A percentile compares a stretch with the other conserved stretches of the same genome.
These are phyloP conservation scores for Tolypeutes matacus DNA, from an alignment of 2,797 vertebrate genomes.

Conservation along the genomic window DNA sequence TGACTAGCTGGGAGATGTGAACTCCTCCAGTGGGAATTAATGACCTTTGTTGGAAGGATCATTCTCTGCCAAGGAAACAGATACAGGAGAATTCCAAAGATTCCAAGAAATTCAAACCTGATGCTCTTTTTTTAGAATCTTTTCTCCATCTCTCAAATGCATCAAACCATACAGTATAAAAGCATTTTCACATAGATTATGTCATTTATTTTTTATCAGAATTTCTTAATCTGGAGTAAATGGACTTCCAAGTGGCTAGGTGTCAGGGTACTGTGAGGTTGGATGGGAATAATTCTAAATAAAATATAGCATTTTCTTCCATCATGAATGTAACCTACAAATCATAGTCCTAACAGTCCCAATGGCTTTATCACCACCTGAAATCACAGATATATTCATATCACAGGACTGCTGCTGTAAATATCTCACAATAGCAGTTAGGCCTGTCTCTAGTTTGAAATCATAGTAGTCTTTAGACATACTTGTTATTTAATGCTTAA, in stretches of 20 bases:
- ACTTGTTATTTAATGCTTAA: not conserved
- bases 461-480: not conserved
- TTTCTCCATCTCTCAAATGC: not conserved
- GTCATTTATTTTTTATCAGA: conserved; percentile 5
- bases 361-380: not conserved
- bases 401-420: not conserved
- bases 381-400: not conserved
- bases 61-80: not conserved
- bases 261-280: conserved; percentile 1
- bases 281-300: not conserved
- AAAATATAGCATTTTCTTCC: conserved; percentile 6
- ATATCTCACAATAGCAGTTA: not conserved
- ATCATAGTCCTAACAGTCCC: not conserved
- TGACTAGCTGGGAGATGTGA: not conserved
- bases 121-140: not conserved
- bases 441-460: not conserved
- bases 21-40: not conserved
- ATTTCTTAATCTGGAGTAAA: not conserved
- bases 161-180: not conserved
- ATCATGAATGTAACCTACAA: not conserved
- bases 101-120: not conserved
- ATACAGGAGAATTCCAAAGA: not conserved
- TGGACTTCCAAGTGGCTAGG: not conserved
- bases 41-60: not conserved
- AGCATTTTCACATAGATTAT: not conserved